phyloP scores from a whole-genome alignment of 2,888 invertebrate genomes.

The Aporophyla nigra region DNA sequence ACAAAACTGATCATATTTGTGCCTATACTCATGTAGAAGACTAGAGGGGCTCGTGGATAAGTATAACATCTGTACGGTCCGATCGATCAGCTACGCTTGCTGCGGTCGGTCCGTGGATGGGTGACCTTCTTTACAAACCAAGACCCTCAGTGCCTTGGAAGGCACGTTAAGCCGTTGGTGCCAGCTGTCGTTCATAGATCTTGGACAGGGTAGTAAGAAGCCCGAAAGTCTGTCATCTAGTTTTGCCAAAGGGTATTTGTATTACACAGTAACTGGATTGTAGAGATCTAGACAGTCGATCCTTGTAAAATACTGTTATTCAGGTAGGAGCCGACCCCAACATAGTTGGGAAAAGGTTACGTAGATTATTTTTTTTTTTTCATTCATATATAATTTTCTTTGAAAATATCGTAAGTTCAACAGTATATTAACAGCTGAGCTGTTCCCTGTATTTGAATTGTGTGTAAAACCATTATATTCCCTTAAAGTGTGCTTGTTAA shows the following conservation, averaged over 20 bases:
- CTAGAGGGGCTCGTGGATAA: too few species aligned
- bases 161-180: neutral
- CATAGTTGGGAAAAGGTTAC: too few species aligned
- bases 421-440: conserved; percentile 37
- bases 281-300: too few species aligned
- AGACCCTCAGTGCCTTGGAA: too few species aligned
- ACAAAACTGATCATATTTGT: conserved; percentile 19
- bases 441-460: conserved; percentile 22
- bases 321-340: too few species aligned
- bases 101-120: neutral
- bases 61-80: neutral
- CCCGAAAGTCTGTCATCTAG: neutral
- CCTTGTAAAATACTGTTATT: too few species aligned
- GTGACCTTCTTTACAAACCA: too few species aligned
- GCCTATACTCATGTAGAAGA: conserved; percentile 12
- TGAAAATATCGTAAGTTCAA: conserved; percentile 33
- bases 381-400: neutral
- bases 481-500: conserved; percentile 33
- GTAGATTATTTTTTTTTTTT: too few species aligned
- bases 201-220: neutral
- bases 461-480: conserved; percentile 22
- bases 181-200: neutral
- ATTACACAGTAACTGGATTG: too few species aligned
- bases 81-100: neutral
- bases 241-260: neutral